Percentiles rank a stretch among this genome's conserved stretches.
These are phyloP conservation scores for Styela plicata DNA, from an alignment of 23 tunicate species.

Conservation along the genomic window DNA sequence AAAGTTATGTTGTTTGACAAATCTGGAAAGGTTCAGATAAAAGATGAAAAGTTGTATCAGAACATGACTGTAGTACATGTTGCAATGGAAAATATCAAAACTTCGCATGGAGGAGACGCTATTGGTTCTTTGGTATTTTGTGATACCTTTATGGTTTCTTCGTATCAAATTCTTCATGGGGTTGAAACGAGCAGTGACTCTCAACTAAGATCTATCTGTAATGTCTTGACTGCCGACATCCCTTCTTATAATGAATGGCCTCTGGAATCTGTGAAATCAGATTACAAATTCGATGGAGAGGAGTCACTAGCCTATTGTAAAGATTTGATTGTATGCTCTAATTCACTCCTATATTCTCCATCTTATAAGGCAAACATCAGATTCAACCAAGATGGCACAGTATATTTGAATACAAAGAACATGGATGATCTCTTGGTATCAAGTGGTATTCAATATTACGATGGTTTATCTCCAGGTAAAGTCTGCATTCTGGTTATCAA, in stretches of 20 bases:
- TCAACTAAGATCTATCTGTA: not conserved
- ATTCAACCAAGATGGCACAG: conserved; percentile 15
- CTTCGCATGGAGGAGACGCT: conserved; percentile 17
- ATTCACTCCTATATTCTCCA: conserved; percentile 25
- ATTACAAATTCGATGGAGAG: not conserved
- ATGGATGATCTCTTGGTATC: not conserved
- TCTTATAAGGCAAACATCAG: conserved; percentile 4
- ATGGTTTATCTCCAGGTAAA: conserved; percentile 15
- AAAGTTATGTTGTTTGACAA: conserved; percentile 3
- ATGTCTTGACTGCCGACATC: conserved; percentile 15
- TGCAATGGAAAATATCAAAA: conserved; percentile 26
- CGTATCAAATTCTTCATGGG: not conserved
- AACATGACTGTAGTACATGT: conserved; percentile 24
- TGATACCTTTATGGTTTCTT: conserved; percentile 62
- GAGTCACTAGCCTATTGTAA: not conserved
- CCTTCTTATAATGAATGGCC: conserved; percentile 23
- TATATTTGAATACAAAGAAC: not conserved
- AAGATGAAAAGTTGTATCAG: not conserved
- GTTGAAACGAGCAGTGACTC: not conserved
- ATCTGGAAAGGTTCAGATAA: not conserved
- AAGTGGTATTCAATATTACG: conserved; percentile 13
- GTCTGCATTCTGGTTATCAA: conserved; percentile 13
- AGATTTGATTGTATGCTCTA: conserved; percentile 16
- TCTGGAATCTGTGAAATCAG: not conserved
- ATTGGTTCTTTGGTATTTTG: conserved; percentile 46